Percentiles rank a stretch among this genome's conserved stretches.
phyloP scores from a whole-genome alignment of 2,113 vertebrate species.

The Ibidorhyncha struthersii region DNA sequence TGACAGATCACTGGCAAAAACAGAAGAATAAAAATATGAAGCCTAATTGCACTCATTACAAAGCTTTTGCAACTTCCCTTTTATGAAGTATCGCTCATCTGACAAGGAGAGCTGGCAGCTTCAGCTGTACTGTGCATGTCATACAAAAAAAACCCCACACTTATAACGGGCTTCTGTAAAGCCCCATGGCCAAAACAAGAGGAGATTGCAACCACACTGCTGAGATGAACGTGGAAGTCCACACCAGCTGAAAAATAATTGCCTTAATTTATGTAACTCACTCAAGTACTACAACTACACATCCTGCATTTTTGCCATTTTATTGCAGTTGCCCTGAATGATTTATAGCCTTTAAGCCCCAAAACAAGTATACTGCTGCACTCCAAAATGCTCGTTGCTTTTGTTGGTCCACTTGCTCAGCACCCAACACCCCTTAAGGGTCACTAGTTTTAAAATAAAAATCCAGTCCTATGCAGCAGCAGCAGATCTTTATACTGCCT shows the following conservation, averaged over 20 bases:
- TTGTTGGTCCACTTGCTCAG: not conserved
- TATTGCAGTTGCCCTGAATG: not conserved
- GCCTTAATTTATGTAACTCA: fast-evolving
- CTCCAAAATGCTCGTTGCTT: fast-evolving
- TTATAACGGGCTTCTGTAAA: not conserved
- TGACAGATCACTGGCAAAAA: not conserved
- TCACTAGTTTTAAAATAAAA: not conserved
- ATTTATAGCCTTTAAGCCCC: not conserved
- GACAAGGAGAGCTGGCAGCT: not conserved
- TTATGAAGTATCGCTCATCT: conserved; percentile 1
- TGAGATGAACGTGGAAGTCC: not conserved
- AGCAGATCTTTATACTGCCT: not conserved
- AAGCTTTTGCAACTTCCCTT: conserved; percentile 41
- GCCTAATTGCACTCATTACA: not conserved
- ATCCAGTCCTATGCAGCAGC: not conserved
- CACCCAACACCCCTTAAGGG: not conserved
- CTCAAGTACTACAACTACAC: not conserved
- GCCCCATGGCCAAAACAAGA: not conserved
- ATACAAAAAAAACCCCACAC: not conserved
- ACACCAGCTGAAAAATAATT: not conserved
- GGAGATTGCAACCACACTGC: not conserved
- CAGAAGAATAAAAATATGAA: not conserved
- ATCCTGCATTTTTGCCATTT: not conserved
- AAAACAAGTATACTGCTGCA: not conserved
- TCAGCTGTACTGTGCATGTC: not conserved